A percentile compares a stretch with the other conserved stretches of the same genome.
Evolutionary conservation across 37 sponge, comb jelly and placozoan genomes (phyloP).

Genomic region (Agelas oroides): DNA sequence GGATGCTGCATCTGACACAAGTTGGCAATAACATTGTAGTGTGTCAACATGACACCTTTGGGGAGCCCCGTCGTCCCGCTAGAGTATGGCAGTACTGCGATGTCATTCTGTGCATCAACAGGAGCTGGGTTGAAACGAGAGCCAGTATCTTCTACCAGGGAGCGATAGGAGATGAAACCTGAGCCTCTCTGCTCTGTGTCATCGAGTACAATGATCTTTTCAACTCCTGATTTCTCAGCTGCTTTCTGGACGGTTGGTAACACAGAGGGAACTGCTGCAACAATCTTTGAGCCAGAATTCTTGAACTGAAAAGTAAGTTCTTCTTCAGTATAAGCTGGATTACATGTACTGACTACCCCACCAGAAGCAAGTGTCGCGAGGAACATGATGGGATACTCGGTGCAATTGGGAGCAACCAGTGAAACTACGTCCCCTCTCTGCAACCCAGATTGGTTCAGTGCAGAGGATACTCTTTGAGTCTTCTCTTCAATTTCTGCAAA

Average conservation of each 20-base stretch:
- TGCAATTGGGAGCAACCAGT: constrained; percentile 60
- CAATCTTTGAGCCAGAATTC: constrained; percentile 55
- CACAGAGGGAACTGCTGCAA: constrained; percentile 66
- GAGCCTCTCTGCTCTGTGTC: not conserved
- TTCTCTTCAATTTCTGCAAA: constrained; percentile 54
- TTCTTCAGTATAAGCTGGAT: constrained; percentile 72
- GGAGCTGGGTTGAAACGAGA: constrained; percentile 30
- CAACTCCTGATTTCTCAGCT: constrained; percentile 14
- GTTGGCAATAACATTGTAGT: constrained; percentile 75
- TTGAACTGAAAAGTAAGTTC: constrained; percentile 81
- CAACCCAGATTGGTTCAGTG: constrained; percentile 56
- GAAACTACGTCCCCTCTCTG: constrained; percentile 67
- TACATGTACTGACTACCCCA: constrained; percentile 75
- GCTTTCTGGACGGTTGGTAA: constrained; percentile 60
- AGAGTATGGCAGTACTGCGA: constrained; percentile 79
- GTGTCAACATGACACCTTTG: constrained; percentile 92
- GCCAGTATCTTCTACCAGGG: constrained; percentile 57
- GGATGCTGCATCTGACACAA: constrained; percentile 56
- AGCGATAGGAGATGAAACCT: constrained; percentile 31
- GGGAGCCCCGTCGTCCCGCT: constrained; percentile 95
- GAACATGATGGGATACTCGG: constrained; percentile 48
- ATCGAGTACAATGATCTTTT: constrained; percentile 59
- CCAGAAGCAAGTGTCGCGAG: constrained; percentile 78
- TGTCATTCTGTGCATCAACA: constrained; percentile 56
- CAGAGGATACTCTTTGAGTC: constrained; percentile 50